These are phyloP conservation scores for Barnardius zonarius DNA, from an alignment of 2,113 vertebrate species.

Conservation along the genomic window DNA sequence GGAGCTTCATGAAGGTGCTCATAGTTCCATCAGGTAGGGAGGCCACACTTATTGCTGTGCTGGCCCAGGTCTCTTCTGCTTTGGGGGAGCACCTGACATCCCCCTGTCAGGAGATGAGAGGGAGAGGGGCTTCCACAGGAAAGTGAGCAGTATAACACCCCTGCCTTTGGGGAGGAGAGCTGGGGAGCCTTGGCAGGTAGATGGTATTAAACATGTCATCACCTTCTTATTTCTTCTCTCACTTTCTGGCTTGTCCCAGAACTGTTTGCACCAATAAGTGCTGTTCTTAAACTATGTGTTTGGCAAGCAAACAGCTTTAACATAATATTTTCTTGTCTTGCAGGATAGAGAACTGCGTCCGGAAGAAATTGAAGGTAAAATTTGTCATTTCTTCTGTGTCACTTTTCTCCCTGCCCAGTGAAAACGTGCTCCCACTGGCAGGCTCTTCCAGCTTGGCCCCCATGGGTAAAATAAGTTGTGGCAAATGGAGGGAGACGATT, in stretches of 20 bases:
- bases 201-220: constrained; percentile 71
- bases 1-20: background rate
- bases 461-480: background rate
- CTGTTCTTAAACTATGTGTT: background rate
- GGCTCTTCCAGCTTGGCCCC: background rate
- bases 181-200: constrained; percentile 3
- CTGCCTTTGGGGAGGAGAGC: background rate
- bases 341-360: constrained; percentile 95
- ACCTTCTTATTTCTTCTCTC: constrained; percentile 65
- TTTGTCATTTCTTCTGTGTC: background rate
- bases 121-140: background rate
- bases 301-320: background rate
- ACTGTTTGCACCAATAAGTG: background rate
- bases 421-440: background rate
- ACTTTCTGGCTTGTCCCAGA: constrained; percentile 27
- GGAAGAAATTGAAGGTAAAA: constrained; percentile 94
- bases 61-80: background rate
- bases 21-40: background rate
- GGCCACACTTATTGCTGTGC: background rate
- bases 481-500: background rate
- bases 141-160: background rate
- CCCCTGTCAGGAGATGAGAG: background rate
- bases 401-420: background rate
- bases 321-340: constrained; percentile 57
- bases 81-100: background rate